Base-by-base conservation (phyloP, 2,797 vertebrate genomes). In the Rhynchotus rufescens region DNA sequence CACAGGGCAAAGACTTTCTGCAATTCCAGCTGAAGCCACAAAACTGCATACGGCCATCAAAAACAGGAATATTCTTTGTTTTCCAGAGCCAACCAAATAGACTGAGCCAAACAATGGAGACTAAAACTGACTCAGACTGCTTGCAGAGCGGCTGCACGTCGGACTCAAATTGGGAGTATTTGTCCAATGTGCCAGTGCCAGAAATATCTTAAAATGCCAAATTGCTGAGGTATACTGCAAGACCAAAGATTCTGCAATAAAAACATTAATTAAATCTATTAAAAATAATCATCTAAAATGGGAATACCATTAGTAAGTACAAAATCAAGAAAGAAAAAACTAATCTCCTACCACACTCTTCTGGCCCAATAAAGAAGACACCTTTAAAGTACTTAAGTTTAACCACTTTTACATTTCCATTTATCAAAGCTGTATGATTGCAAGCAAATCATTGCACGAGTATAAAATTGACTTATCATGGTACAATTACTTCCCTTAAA, bases 1-100 rank as follows among this genome's bases (percentile, higher is more conserved):
- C 49, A 42, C 32, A 22, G 68, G 42, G 34, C 72, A 68, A 95
- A 88, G 57, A 40, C 49, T 81, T 86, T 44, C 75, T 80, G 45
- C 51, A 75, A 72, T 92, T 95, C 91, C 94, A 94, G 62, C 54
- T 78, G 45, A 94, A 96, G 88, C 95, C 93, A 93, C 91, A 86
- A 83, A 93, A 91, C 86, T 67, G 66, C 90, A 49, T 15, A 17
- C 38, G 92, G 51, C 76, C 88, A 72, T 82, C 84, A 88, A 92
- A 96, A 91, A 95, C 91, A 83, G 93, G 64, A 94, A 91, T 38
- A 90, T 86, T 49, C 47, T 32, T 67, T 80, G 81, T 25, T 80
- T 30, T 69, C 62, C 74, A 68, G 77, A 94, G 74, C 52, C 88
- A 89, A 78, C 74, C 44, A 91, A 86, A 76, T 1, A 82, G 49